Conservation (phyloP, 35 echinoderm and acorn worm genomes). For the Diadema setosum region DNA sequence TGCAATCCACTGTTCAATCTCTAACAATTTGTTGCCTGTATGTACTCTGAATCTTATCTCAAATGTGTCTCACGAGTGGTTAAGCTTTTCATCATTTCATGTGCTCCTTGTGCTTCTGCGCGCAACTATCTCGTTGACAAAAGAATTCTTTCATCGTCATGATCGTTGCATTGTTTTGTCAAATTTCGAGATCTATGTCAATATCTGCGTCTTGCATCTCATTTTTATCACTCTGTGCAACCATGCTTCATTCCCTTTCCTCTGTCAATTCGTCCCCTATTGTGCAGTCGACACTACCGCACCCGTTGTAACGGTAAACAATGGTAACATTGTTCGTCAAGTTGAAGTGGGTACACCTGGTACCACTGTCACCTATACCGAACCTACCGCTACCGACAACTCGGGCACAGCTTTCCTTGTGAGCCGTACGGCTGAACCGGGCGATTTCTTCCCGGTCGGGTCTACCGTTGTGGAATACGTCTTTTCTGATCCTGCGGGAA, state of each 20-base stretch:
- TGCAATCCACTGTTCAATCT: too few relatives aligned
- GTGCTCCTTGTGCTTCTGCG: too few relatives aligned
- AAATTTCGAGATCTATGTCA: too few relatives aligned
- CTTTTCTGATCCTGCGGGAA: constrained; percentile 45
- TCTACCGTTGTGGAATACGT: constrained; percentile 48
- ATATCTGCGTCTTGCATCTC: too few relatives aligned
- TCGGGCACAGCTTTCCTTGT: constrained; percentile 43
- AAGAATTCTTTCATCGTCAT: too few relatives aligned
- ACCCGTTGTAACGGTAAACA: background rate
- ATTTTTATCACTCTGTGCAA: too few relatives aligned
- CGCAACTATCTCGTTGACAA: too few relatives aligned
- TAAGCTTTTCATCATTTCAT: too few relatives aligned
- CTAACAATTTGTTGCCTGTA: too few relatives aligned
- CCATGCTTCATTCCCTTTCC: background rate
- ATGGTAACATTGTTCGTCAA: background rate
- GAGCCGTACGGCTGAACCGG: constrained; percentile 20
- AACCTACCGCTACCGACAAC: constrained; percentile 65
- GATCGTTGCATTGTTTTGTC: too few relatives aligned
- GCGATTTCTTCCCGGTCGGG: constrained; percentile 46
- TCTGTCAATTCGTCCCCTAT: background rate
- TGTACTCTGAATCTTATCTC: too few relatives aligned
- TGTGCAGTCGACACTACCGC: constrained; percentile 24
- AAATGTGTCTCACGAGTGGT: too few relatives aligned
- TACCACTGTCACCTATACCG: background rate
- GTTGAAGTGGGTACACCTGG: constrained; percentile 23